These are phyloP conservation scores for Pristis pectinata DNA, from an alignment of 2,797 vertebrate species.

Conservation along the genomic window DNA sequence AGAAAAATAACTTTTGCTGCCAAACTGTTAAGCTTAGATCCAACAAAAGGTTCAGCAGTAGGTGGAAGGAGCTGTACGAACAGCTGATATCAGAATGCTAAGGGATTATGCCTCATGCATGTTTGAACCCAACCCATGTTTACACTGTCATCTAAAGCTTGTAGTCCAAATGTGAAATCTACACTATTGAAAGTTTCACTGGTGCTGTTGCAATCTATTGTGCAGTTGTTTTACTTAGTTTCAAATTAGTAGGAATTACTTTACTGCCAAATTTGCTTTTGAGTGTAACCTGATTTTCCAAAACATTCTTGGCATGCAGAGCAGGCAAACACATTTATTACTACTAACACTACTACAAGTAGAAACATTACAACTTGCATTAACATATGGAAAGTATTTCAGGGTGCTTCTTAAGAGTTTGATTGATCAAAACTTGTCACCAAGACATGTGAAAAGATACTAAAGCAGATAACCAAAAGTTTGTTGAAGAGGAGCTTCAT, in stretches of 20 bases:
- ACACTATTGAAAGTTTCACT: background rate
- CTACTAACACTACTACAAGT: too few relatives aligned
- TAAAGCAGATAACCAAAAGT: too few relatives aligned
- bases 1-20: background rate
- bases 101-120: background rate
- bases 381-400: too few relatives aligned
- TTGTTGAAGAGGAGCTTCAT: too few relatives aligned
- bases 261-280: background rate
- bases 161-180: background rate
- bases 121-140: background rate
- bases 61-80: background rate
- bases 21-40: background rate
- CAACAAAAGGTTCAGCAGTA: background rate
- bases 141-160: background rate
- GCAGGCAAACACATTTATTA: background rate
- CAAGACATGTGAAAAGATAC: too few relatives aligned
- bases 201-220: background rate
- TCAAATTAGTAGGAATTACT: background rate
- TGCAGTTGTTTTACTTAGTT: background rate
- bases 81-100: too few relatives aligned
- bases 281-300: background rate
- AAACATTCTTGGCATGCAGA: background rate
- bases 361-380: too few relatives aligned
- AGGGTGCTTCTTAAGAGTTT: too few relatives aligned
- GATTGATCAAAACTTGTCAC: too few relatives aligned